Evolutionary conservation across 2,113 vertebrate genomes (phyloP), one percentile per base, ranked within the genome.

Genomic region (Ranitomeya imitator): DNA sequence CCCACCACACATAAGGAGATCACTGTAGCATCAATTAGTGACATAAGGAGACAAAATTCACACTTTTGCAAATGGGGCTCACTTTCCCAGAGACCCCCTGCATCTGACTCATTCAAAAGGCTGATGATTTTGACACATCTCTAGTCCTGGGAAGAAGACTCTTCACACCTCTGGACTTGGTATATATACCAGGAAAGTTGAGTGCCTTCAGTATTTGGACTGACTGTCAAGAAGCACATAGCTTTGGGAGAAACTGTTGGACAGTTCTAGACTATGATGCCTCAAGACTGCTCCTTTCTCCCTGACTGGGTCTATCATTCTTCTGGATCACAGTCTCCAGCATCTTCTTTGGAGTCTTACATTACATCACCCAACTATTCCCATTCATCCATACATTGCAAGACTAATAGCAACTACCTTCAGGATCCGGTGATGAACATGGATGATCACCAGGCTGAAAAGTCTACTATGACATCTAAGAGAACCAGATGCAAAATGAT

Each of bases 121-220:
- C 82, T 79, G 86, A 85, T 73, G 80, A 79, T 85, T 90, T 89
- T 83, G 83, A 85, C 89, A 92, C 85, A 67, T 91, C 93, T 90
- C 91, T 91, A 91, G 93, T 94, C 93, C 94, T 95, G 94, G 91
- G 85, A 93, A 96, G 95, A 95, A 94, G 95, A 94, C 92, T 94
- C 91, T 93, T 96, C 92, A 91, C 95, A 96, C 95, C 95, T 96
- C 94, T 63, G 91, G 19, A 85, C 91, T 91, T 92, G 83, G 91
- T 91, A 94, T 96, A 96, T 94, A 96, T 94, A 92, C 91, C 89
- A 76, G 90, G 84, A 89, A 69, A 85, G 61, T 73, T 57, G 85
- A 90, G 87, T 90, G 76, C 85, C 86, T 89, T 86, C 81, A 85
- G 69, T 89, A 80, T 80, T 90, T 90, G 86, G 90, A 79, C 83